Base-by-base conservation (phyloP, 2,888 invertebrate genomes). In the Drosophila neutralis region DNA sequence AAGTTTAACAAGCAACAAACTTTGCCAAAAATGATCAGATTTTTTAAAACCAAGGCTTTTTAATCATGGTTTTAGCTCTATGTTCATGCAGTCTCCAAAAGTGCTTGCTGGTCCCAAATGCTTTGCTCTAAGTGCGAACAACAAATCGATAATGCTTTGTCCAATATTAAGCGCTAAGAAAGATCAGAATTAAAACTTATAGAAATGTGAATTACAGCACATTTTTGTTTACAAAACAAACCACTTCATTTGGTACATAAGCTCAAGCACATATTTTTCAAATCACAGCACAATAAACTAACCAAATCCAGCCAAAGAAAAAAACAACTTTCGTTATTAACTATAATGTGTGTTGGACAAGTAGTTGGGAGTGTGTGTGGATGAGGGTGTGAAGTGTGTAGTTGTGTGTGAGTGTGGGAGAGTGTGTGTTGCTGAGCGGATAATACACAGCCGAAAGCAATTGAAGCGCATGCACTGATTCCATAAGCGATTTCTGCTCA, bases 401-500 rank as follows among this genome's bases (percentile, higher is more conserved):
- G 49, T 49, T 45, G 33, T 56, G 38, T 31, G 49, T 31, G 52
- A 6, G 48, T 56, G 53, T 35, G 13, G 21, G 40, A 24, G 21
- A 15, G 60, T 51, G 51, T 31, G 53, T 71, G 45, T 36, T 52
- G 58, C 65, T 72, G 72, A 61, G 51, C 71, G 79, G 72, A 85
- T 86, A 87, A 83, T 83, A 64, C 56, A 76, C 42, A 76, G 85
- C 68, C 58, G 76, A 78, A 78, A 78, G 75, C 87, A 84, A 87
- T 84, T 85, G 85, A 84, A 78, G 85, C 87, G 80, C 64, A 82
- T 87, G 76, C 87, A 85, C 83, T 82, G 87, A 84, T 87, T 84
- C 78, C 78, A 69, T 78, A 78, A 82, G 80, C 69, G 69, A 67
- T 75, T 73, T 60, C 65, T 27, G 62, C 61, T 59, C 69, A 80